Evolutionary conservation across 2,888 invertebrate species (phyloP), one percentile per base, ranked within the genome.

Genomic region (Aleiodes testaceus): DNA sequence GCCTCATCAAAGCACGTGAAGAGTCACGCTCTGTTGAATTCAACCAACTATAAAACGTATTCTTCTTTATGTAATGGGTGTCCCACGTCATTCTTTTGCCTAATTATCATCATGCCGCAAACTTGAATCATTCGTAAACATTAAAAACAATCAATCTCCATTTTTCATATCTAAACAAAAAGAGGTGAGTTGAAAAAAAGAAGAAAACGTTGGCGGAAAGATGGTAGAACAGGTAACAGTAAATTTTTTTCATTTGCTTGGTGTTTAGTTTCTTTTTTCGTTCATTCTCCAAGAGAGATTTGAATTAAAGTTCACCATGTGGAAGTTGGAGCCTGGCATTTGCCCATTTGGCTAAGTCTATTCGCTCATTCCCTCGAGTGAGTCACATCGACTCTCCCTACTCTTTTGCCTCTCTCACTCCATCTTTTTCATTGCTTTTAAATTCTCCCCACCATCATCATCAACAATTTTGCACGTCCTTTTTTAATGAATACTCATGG

Each of bases 21-120:
- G 84, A 84, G 83, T 83, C 84, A 84, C 79, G 84, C 82, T 84
- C 81, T 77, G 82, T 70, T 81, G 81, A 78, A 78, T 78, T 73
- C 79, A 80, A 50, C 49, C 20, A 14, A 22, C 36, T 36, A 79
- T 78, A 78, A 78, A 77, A 76, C 72, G 20, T 69, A 74, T 53
- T 70, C 44, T 77, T 75, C 72, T 72, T 68, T 63, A 77, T 82
- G 74, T 81, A 84, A 83, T 79, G 82, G 82, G 82, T 82, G 84
- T 74, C 66, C 72, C 70, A 26, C 66, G 22, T 75, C 64, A 63
- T 53, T 44, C 50, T 16, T 53, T 61, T 44, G 5, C 18, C 61
- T 26, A 67, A 30, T 63, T 18, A 47, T 61, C 59, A 42, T 59
- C 59, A 59, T 16, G 59, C 59, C 30, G 16, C 18, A 14, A 14